Percentiles rank a stretch among this genome's conserved stretches.
phyloP scores from a whole-genome alignment of 1,140 invertebrate genomes.

The Eumeta japonica region DNA sequence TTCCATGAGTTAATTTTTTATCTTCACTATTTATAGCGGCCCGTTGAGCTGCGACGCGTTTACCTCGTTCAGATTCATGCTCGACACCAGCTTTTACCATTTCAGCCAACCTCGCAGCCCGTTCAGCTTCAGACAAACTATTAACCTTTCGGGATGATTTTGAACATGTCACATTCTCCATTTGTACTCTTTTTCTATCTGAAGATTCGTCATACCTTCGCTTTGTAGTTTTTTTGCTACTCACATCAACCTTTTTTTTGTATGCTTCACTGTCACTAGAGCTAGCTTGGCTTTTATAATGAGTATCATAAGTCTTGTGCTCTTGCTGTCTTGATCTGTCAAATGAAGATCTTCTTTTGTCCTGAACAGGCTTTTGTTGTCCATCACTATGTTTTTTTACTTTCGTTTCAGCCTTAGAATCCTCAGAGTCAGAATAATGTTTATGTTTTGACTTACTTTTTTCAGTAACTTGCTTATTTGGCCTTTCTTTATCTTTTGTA shows the following conservation, averaged over 20 bases:
- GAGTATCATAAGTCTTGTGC: too few relatives aligned
- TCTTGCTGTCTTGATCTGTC: too few relatives aligned
- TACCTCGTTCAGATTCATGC: conserved; percentile 28
- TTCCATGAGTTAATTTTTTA: too few relatives aligned
- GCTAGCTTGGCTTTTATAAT: too few relatives aligned
- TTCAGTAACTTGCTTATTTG: too few relatives aligned
- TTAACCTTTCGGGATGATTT: conserved; percentile 32
- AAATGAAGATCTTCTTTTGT: too few relatives aligned
- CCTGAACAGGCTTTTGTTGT: too few relatives aligned
- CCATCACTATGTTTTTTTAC: conserved; percentile 3
- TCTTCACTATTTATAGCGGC: conserved; percentile 16
- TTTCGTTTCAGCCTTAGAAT: conserved; percentile 31
- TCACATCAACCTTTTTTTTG: too few relatives aligned
- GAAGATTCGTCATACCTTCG: too few relatives aligned
- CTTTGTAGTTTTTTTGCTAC: too few relatives aligned
- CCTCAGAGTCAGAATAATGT: conserved; percentile 24
- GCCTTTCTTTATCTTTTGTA: too few relatives aligned
- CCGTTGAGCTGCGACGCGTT: conserved; percentile 31
- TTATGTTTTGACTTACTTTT: conserved; percentile 13
- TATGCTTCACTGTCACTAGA: too few relatives aligned
- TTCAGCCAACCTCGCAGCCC: conserved; percentile 68
- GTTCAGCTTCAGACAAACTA: conserved; percentile 68
- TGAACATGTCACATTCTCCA: conserved; percentile 19
- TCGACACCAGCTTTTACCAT: conserved; percentile 67
- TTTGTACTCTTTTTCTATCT: conserved; percentile 2